Evolutionary conservation across 2,113 vertebrate genomes (phyloP).

Genomic region (Phyllopteryx taeniolatus): DNA sequence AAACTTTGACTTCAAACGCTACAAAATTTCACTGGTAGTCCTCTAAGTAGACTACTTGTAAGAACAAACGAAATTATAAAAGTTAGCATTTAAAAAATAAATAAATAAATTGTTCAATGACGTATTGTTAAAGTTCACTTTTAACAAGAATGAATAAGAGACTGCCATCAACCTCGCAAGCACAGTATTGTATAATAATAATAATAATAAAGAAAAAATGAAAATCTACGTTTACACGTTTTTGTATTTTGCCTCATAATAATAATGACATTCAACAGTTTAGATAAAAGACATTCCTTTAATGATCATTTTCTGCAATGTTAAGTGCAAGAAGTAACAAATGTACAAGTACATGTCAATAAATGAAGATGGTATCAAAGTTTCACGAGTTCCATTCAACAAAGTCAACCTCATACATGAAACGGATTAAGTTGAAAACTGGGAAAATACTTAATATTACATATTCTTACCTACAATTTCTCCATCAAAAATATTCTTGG

Average conservation of each 20-base stretch:
- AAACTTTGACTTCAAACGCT: not conserved
- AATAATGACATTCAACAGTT: not conserved
- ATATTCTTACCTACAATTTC: not conserved
- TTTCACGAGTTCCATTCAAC: not conserved
- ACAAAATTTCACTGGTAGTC: not conserved
- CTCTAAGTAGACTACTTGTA: not conserved
- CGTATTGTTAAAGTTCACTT: not conserved
- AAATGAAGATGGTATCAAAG: not conserved
- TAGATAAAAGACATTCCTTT: constrained; percentile 12
- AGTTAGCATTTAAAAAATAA: not conserved
- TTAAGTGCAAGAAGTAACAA: constrained; percentile 32
- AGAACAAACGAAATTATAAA: not conserved
- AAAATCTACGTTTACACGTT: not conserved
- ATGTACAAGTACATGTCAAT: constrained; percentile 3
- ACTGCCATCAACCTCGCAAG: not conserved
- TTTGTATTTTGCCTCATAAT: not conserved
- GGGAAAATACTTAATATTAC: not conserved
- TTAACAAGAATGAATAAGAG: not conserved
- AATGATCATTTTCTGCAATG: constrained; percentile 34
- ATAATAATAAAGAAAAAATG: not conserved
- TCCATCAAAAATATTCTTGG: not conserved
- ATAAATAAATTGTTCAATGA: not conserved
- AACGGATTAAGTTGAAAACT: not conserved
- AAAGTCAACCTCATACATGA: not conserved
- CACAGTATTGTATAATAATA: not conserved